Evolutionary conservation across 2,797 vertebrate species (phyloP).

Genomic region (Sarcophilus harrisii): DNA sequence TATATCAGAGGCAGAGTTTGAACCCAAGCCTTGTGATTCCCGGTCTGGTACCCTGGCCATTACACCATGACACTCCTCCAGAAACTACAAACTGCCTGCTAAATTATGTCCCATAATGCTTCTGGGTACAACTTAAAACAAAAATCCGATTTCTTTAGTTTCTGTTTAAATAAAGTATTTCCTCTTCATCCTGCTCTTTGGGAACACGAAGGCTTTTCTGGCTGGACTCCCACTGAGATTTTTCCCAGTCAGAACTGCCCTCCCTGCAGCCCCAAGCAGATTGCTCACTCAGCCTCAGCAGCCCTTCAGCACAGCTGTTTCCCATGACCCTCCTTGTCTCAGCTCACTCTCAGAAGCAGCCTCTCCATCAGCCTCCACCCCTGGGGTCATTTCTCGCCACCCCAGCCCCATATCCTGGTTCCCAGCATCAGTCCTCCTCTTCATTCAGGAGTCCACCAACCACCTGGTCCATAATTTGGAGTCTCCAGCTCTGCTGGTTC

Average conservation of each 20-base stretch:
- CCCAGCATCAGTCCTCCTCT: background rate
- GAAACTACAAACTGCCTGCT: background rate
- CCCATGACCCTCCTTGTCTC: background rate
- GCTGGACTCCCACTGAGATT: background rate
- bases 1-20: background rate
- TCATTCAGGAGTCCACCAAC: background rate
- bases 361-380: background rate
- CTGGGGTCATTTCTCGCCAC: background rate
- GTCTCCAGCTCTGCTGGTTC: background rate
- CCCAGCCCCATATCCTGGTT: background rate
- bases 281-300: background rate
- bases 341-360: background rate
- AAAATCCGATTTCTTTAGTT: background rate
- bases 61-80: background rate
- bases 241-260: background rate
- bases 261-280: background rate
- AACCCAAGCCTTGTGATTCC: background rate
- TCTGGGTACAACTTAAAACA: background rate
- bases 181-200: background rate
- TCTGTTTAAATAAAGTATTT: background rate
- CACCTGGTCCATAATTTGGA: background rate
- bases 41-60: background rate
- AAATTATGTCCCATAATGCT: background rate
- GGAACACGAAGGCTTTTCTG: background rate
- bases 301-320: background rate